Evolutionary conservation across 2,888 invertebrate genomes (phyloP), one percentile per base, ranked within the genome.

Genomic region (Drosophila leonis): DNA sequence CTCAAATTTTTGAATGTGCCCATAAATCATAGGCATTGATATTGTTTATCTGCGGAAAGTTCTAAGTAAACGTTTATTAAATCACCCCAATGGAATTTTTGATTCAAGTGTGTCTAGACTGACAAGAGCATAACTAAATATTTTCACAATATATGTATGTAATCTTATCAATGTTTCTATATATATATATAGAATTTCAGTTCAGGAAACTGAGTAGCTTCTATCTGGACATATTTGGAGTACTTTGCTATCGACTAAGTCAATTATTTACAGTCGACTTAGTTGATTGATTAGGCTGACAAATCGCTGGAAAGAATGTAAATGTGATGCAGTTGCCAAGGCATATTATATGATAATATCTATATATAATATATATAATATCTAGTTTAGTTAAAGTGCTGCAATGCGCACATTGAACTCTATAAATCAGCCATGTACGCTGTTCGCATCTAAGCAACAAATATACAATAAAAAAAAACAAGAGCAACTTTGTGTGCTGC

Each of bases 221-320:
- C 44, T 33, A 42, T 54, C 56, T 63, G 31, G 82, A 78, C 88
- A 78, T 57, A 82, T 70, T 88, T 65, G 15, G 82, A 72, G 48
- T 72, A 44, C 46, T 52, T 41, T 46, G 61, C 57, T 64, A 79
- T 75, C 70, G 65, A 76, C 41, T 56, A 59, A 69, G 69, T 63
- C 63, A 82, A 85, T 48, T 75, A 88, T 83, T 88, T 83, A 55
- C 67, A 18, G 24, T 54, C 15, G 63, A 27, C 82, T 88, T 54
- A 67, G 37, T 37, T 86, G 87, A 88, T 88, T 88, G 83, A 88
- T 79, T 69, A 57, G 59, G 65, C 41, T 51, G 65, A 67, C 63
- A 71, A 62, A 65, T 41, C 41, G 29, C 29, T 15, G 24, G 35
- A 48, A 31, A 60, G n/a, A 49, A 12, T 12, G 33, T 12, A 44